phyloP scores from a whole-genome alignment of 1,140 invertebrate species.

The Helicoverpa zea region DNA sequence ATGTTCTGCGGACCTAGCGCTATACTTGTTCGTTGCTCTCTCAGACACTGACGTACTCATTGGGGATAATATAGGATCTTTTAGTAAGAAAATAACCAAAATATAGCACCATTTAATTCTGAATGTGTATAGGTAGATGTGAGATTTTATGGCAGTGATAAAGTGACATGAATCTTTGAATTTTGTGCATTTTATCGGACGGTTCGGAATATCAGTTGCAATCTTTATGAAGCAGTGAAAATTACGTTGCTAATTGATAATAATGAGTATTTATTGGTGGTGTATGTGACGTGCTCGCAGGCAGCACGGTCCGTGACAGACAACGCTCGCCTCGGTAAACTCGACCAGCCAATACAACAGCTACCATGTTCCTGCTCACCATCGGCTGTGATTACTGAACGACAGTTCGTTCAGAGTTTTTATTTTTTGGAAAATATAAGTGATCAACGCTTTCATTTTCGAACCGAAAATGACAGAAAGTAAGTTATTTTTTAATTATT shows the following conservation, averaged over 20 bases:
- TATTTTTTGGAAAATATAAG: neutral
- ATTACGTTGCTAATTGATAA: slow-evolving; percentile 42
- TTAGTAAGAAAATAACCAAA: neutral
- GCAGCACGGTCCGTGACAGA: slow-evolving; percentile 31
- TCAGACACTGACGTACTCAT: neutral
- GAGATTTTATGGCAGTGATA: neutral
- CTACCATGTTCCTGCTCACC: slow-evolving; percentile 45
- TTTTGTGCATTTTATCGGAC: neutral
- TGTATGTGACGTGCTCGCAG: slow-evolving; percentile 55
- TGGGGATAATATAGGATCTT: neutral
- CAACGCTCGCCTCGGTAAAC: slow-evolving; percentile 30
- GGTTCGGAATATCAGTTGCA: slow-evolving; percentile 33
- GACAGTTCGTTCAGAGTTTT: neutral
- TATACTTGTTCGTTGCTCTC: neutral
- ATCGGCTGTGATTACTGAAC: slow-evolving; percentile 14
- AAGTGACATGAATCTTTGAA: neutral
- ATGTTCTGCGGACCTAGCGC: neutral
- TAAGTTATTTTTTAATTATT: slow-evolving; percentile 24
- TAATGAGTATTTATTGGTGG: slow-evolving; percentile 67
- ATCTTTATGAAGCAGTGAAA: slow-evolving; percentile 39
- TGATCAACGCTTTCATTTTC: slow-evolving; percentile 8
- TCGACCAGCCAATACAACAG: slow-evolving; percentile 38
- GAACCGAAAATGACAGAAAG: slow-evolving; percentile 47
- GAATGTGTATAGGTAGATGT: neutral
- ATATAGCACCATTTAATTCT: neutral